Base-by-base conservation (phyloP, 2,797 vertebrate species). In the Poecilia wingei region DNA sequence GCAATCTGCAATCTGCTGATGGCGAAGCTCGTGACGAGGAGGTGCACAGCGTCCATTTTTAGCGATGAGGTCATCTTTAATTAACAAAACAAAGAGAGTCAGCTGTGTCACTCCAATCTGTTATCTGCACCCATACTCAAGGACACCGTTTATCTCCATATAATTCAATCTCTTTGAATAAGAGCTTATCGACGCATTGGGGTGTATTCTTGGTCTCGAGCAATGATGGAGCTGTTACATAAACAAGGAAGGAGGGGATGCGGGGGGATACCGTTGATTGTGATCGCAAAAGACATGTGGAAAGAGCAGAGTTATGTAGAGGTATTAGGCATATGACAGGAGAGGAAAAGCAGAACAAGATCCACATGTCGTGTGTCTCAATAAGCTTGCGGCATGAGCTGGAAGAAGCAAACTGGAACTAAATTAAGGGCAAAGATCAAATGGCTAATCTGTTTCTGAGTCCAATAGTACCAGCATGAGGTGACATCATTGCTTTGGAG, bases 1-100 rank as follows among this genome's bases (percentile, higher is more conserved):
- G 92, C 93, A 91, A 92, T 93, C 94, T 95, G 93, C 95, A 96
- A 95, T 96, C 95, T 96, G 96, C 96, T 96, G 96, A 96, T 96
- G 95, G 95, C 87, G 91, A 91, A 87, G 91, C 95, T 95, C 90
- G 93, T 95, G 95, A 96, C 88, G 94, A 95, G 93, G 91, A 95
- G 95, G 93, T 95, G 94, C 95, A 93, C 93, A 89, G 93, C 93
- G 91, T 95, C 95, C 95, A 95, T 96, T 96, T 96, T 96, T 96
- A 96, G 96, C 94, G 94, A 96, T 96, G 96, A 96, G 96, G 95
- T 96, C 95, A 96, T 96, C 95, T 95, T 96, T 95, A 96, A 96
- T 96, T 95, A 95, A 96, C 95, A 95, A 95, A 95, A 95, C 96
- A 95, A 96, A 95, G 94, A 93, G 92, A 95, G 94, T 95, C 94